Percentiles rank a stretch among this genome's conserved stretches.
Evolutionary conservation across 2,888 invertebrate genomes (phyloP).

Genomic region (Thyatira batis): DNA sequence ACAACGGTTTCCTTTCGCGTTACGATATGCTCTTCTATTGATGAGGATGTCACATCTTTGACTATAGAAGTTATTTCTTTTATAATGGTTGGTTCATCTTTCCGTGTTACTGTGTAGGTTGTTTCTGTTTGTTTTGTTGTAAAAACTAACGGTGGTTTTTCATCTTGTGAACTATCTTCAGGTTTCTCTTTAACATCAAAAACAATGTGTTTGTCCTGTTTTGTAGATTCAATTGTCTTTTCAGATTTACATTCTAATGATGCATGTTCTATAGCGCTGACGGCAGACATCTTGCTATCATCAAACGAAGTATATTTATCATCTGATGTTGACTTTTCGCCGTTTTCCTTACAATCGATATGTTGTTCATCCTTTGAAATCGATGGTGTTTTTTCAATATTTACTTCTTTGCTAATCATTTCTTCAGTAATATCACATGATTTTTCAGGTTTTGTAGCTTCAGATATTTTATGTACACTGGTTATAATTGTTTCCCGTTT

Average conservation of each 20-base stretch:
- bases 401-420: neutral
- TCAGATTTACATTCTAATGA: conserved; percentile 1
- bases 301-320: conserved; percentile 11
- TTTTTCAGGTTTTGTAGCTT: conserved; percentile 8
- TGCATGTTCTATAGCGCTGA: neutral
- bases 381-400: neutral
- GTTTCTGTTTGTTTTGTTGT: conserved; percentile 50
- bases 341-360: conserved; percentile 19
- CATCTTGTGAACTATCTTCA: neutral
- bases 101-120: conserved; percentile 37
- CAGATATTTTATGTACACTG: conserved; percentile 7
- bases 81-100: conserved; percentile 34
- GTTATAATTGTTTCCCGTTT: conserved; percentile 50
- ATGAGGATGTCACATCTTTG: conserved; percentile 34
- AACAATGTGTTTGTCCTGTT: conserved; percentile 3
- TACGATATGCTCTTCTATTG: conserved; percentile 33
- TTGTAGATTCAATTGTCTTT: conserved; percentile 14
- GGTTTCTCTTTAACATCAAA: conserved; percentile 1
- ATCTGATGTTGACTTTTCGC: too few relatives aligned
- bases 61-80: conserved; percentile 34
- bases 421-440: neutral
- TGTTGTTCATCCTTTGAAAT: conserved; percentile 25
- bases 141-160: conserved; percentile 28
- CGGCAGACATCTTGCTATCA: neutral
- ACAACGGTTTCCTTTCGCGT: conserved; percentile 29